Evolutionary conservation across 2,113 vertebrate species (phyloP).

Genomic region (Rhabdornis inornatus): DNA sequence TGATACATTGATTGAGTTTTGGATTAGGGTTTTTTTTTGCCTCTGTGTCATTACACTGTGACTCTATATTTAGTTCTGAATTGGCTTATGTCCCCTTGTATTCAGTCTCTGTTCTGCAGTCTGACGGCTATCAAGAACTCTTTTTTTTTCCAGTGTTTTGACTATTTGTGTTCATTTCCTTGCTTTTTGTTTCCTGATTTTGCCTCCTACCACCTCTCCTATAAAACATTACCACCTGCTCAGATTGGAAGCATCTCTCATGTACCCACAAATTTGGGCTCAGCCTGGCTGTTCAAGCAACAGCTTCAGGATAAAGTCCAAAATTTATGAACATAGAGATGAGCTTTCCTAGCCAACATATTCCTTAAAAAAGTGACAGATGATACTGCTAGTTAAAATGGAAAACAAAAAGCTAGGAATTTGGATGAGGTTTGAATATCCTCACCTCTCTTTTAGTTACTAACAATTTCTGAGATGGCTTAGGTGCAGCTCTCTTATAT

Average conservation of each 20-base stretch:
- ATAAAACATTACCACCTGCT: background rate
- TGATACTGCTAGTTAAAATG: background rate
- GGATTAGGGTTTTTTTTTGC: background rate
- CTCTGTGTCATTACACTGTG: background rate
- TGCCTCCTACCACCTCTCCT: background rate
- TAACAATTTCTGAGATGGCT: background rate
- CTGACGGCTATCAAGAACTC: background rate
- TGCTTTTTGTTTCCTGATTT: background rate
- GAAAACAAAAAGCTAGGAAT: background rate
- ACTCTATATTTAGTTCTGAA: background rate
- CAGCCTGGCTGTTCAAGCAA: background rate
- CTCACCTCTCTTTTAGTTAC: background rate
- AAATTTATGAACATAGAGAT: background rate
- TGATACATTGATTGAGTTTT: background rate
- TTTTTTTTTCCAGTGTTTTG: background rate
- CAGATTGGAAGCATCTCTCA: background rate
- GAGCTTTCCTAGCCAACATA: background rate
- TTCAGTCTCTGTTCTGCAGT: background rate
- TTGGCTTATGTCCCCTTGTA: background rate
- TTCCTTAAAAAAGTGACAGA: background rate
- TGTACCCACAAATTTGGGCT: background rate
- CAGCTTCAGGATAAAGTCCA: background rate
- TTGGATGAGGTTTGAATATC: background rate
- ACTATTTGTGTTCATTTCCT: background rate
- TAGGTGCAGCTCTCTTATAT: background rate